Evolutionary conservation across 2,797 vertebrate genomes (phyloP).

Genomic region (Sebastiscus albofasciatus): DNA sequence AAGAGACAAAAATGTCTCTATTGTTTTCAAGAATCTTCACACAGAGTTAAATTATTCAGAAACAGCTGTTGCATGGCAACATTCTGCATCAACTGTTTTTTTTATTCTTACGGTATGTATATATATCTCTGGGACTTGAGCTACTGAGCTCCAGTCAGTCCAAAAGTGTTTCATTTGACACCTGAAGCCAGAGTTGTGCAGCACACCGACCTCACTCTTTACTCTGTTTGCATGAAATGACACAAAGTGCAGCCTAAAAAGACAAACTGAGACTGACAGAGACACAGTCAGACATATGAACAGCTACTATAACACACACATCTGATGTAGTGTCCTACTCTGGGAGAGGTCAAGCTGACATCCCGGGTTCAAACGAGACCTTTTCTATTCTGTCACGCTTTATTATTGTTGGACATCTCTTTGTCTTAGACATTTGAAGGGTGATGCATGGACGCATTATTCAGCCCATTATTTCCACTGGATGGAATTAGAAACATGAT

Average conservation of each 20-base stretch:
- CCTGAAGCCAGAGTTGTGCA: neutral
- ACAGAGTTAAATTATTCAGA: neutral
- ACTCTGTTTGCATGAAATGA: neutral
- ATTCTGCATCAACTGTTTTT: neutral
- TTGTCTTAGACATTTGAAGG: neutral
- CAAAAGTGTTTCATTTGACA: neutral
- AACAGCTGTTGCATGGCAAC: constrained; percentile 8
- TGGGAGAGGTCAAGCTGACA: neutral
- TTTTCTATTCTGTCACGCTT: neutral
- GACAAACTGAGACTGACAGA: neutral
- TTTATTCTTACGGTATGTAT: neutral
- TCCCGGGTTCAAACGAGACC: neutral
- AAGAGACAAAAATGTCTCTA: too few relatives aligned
- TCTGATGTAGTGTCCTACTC: too few relatives aligned
- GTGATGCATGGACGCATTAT: neutral
- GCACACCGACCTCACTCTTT: neutral
- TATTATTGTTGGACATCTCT: neutral
- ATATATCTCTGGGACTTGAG: neutral
- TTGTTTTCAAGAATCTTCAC: neutral
- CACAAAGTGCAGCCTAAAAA: neutral
- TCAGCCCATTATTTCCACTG: neutral
- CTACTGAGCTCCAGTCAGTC: neutral
- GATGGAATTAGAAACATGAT: constrained; percentile 3
- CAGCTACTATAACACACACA: neutral
- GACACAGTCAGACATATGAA: neutral